phyloP scores from a whole-genome alignment of 1,140 invertebrate species.

The Cheumatopsyche charites region DNA sequence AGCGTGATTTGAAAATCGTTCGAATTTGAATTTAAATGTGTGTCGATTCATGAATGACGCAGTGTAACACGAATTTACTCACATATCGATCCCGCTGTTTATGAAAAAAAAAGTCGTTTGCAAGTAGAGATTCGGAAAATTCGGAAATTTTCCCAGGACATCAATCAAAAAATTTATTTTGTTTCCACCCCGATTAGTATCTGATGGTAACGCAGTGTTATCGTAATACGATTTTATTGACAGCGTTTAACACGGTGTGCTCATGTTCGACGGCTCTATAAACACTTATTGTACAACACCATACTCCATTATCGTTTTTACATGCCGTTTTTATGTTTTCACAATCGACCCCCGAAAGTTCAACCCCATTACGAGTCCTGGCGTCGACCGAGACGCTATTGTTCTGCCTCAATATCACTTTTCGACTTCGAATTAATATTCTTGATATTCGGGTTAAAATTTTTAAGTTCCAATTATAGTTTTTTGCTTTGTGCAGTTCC shows the following conservation, averaged over 20 bases:
- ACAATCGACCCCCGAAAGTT: constrained; percentile 1
- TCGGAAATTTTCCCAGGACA: too few species aligned
- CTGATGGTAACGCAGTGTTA: background rate
- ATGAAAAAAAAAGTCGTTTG: too few species aligned
- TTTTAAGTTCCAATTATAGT: background rate
- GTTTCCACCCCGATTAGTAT: too few species aligned
- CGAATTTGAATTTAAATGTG: too few species aligned
- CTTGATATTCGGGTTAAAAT: background rate
- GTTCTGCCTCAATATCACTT: background rate
- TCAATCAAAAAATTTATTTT: too few species aligned
- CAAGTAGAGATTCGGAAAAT: too few species aligned
- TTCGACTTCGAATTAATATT: background rate
- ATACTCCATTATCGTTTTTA: constrained; percentile 8
- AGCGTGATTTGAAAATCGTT: too few species aligned
- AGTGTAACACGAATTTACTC: too few species aligned
- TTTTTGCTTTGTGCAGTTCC: constrained; percentile 36
- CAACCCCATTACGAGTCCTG: background rate
- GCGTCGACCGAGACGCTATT: background rate
- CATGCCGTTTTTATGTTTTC: constrained; percentile 8
- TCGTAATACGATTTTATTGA: constrained; percentile 22
- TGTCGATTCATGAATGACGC: too few species aligned
- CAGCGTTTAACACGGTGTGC: constrained; percentile 19
- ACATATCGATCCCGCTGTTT: too few species aligned
- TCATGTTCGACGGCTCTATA: constrained; percentile 17
- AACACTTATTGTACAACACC: background rate